A percentile compares a stretch with the other conserved stretches of the same genome.
Conservation (phyloP, 2,113 vertebrate genomes). For the Paramormyrops kingsleyae region DNA sequence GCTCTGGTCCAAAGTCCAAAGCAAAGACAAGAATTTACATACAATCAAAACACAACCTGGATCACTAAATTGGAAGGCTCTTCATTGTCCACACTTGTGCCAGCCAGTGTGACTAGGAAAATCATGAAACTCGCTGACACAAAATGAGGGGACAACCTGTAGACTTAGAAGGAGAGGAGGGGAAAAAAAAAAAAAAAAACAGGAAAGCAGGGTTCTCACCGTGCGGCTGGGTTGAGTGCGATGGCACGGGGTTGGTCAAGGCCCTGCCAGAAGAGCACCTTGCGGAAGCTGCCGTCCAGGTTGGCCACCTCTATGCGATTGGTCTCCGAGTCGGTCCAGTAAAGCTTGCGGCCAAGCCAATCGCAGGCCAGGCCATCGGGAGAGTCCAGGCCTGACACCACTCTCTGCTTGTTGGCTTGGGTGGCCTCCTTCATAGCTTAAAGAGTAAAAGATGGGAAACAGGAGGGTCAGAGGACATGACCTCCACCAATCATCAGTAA, state of each 20-base stretch:
- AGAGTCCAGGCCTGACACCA: constrained; percentile 85
- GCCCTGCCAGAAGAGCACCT: constrained; percentile 95
- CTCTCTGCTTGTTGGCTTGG: constrained; percentile 70
- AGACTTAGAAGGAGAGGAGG: not conserved
- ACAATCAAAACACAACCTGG: not conserved
- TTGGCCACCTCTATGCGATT: constrained; percentile 95
- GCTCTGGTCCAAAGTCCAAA: not conserved
- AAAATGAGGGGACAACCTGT: not conserved
- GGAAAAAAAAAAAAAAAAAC: not conserved
- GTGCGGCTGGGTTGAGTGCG: constrained; percentile 82
- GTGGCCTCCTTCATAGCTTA: constrained; percentile 56
- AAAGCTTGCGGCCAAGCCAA: constrained; percentile 90
- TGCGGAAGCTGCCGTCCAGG: constrained; percentile 83
- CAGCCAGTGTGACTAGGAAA: not conserved
- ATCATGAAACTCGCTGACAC: not conserved
- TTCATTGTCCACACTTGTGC: not conserved
- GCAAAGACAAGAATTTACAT: not conserved
- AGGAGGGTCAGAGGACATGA: not conserved
- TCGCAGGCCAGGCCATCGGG: constrained; percentile 93
- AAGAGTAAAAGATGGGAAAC: not conserved
- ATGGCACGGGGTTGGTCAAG: constrained; percentile 93
- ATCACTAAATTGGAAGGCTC: not conserved
- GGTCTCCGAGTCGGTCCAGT: constrained; percentile 97
- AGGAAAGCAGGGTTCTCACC: constrained; percentile 58
- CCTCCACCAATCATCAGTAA: not conserved